Evolutionary conservation across 2,888 invertebrate species (phyloP).

Genomic region (Physocephala rufipes): DNA sequence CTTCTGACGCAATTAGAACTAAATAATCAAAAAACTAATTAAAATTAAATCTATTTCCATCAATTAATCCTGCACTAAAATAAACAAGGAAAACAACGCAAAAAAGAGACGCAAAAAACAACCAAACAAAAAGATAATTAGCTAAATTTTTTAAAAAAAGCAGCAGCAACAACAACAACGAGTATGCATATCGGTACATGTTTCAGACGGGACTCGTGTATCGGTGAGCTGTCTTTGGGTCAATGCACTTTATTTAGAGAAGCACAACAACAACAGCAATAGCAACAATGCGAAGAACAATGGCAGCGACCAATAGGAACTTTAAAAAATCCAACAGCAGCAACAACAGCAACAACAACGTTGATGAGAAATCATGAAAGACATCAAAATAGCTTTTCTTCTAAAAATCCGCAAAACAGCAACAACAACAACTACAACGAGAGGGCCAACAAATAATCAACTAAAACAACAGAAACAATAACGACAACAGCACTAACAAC

Average conservation of each 20-base stretch:
- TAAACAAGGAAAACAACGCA: too few species aligned
- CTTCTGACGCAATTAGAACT: too few species aligned
- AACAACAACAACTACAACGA: constrained; percentile 2
- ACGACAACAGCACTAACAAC: background rate
- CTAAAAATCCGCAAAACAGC: background rate
- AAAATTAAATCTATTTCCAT: too few species aligned
- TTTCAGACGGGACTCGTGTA: too few species aligned
- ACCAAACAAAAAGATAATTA: too few species aligned
- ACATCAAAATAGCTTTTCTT: background rate
- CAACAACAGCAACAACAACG: background rate
- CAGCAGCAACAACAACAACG: too few species aligned
- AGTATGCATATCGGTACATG: too few species aligned
- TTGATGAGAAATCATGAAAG: background rate
- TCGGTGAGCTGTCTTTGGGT: too few species aligned
- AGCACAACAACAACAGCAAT: constrained; percentile 6
- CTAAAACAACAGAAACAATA: background rate
- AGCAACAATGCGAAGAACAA: background rate
- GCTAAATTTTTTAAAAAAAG: too few species aligned
- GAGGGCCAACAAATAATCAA: background rate
- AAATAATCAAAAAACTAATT: too few species aligned
- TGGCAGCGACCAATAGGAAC: background rate
- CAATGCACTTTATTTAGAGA: background rate
- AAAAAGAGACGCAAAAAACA: too few species aligned
- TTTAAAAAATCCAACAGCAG: background rate
- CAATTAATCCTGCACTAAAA: too few species aligned